Base-by-base conservation (phyloP, 2,888 invertebrate species). In the Loripinus fragilis region DNA sequence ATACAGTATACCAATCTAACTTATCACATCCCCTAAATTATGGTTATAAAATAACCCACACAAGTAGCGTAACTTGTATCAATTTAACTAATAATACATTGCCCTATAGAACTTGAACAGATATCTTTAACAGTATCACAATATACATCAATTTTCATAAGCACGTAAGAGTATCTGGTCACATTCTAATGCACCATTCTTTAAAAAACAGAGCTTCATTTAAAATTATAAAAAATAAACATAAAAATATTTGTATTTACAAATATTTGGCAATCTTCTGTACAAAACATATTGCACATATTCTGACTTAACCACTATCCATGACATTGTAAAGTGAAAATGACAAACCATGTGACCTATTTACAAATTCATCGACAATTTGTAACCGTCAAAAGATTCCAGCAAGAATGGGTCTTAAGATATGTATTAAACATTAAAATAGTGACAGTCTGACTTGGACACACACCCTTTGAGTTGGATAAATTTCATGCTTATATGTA, bases 221-320 rank as follows among this genome's bases (percentile, higher is more conserved):
- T 75, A 80, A 76, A 84, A 81, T 67, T 48, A 74, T 76, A 83
- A 84, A 38, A 84, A 81, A 80, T 80, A 80, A 84, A 84, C 81
- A 81, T 81, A 81, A 83, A 84, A 81, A 84, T 84, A 80, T 81
- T 80, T 84, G 79, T 81, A 81, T 81, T 66, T 80, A 84, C 84
- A 84, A 84, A 84, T 84, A 84, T 81, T 80, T 81, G 76, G 76
- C 84, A 74, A 75, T 65, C 71, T 66, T 71, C 78, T 81, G 81
- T 80, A 84, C 84, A 81, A 80, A 52, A 80, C 84, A 78, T 84
- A 84, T 84, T 84, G 84, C 84, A 84, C 84, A 75, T 73, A 50
- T 64, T 70, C 67, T 70, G 55, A 41, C 38, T 50, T 35, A 72
- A 83, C 75, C 48, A 74, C 42, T 64, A 69, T 28, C 69, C 64